Evolutionary conservation across 2,888 invertebrate genomes (phyloP), one percentile per base, ranked within the genome.

Genomic region (Cantharis flavilabris): DNA sequence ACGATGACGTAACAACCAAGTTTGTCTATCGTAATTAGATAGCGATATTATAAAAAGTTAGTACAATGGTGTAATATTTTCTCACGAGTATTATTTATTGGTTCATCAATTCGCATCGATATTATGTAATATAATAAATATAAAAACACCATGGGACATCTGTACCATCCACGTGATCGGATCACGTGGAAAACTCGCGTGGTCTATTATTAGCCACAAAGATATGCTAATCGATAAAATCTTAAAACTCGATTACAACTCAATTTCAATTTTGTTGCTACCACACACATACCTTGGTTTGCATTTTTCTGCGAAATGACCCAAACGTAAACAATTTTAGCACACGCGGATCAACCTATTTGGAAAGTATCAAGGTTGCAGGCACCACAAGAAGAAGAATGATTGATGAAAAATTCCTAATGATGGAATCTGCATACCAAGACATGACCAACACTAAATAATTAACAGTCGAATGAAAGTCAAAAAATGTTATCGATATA

Each of bases 181-280:
- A 70, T 69, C 73, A 73, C 73, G 73, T 73, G 73, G 63, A 73
- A 70, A 14, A 73, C 73, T 73, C 69, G 33, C 16, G 33, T 18
- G n/a, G 69, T 49, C 49, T 49, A 49, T 49, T 49, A 49, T 49
- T 49, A 49, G 49, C 49, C n/a, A n/a, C n/a, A 49, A 49, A 49
- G 49, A 49, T 49, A 49, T 49, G n/a, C n/a, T 49, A 49, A 49
- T 49, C 49, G 49, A 49, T 49, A 49, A n/a, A 49, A 49, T 49
- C 49, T n/a, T 49, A n/a, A 20, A 33, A 33, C 11, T 33, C 11
- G 13, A 33, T 33, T 13, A 33, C 33, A 13, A 33, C 4, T 33
- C 13, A 13, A 33, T 33, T 16, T 16, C 16, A 16, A 16, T 16
- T 16, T 16, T 16, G 16, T 16, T 16, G 16, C 16, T 16, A 16